Conservation (phyloP, 2,888 invertebrate genomes). For the Metallyticus violacea region DNA sequence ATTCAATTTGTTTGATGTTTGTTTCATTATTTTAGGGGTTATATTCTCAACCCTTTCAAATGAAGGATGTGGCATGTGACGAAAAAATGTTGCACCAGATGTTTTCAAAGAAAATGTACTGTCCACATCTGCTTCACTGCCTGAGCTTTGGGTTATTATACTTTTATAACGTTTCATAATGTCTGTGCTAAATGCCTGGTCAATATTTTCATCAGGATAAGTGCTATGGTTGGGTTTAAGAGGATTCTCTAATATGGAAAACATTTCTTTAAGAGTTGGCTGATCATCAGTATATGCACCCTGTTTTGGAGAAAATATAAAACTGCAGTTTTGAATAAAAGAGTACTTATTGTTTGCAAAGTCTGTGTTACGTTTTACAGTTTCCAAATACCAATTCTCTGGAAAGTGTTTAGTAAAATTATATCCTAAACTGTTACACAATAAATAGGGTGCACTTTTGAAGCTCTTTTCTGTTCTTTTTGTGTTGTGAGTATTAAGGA, state of each 20-base stretch:
- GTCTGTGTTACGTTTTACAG: not conserved
- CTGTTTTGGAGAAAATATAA: not conserved
- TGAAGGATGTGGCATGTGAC: not conserved
- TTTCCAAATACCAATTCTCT: not conserved
- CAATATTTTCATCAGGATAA: not conserved
- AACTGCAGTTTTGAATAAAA: not conserved
- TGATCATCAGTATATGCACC: not conserved
- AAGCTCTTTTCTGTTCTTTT: not conserved
- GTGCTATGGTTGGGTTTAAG: not conserved
- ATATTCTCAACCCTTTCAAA: not conserved
- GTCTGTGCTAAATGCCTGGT: not conserved
- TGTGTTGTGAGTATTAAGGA: not conserved
- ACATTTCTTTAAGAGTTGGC: not conserved
- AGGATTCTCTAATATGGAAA: not conserved
- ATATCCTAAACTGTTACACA: not conserved
- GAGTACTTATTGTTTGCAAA: not conserved
- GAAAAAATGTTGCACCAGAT: not conserved
- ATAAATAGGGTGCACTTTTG: not conserved
- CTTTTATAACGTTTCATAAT: not conserved
- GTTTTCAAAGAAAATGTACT: not conserved
- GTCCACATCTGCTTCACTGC: slow-evolving; percentile 11
- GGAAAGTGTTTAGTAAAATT: not conserved
- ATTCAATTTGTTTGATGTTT: not conserved
- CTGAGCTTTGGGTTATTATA: not conserved
- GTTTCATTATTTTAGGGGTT: not conserved